Base-by-base conservation (phyloP, 2,888 invertebrate species). In the Pristionchus arcanus region DNA sequence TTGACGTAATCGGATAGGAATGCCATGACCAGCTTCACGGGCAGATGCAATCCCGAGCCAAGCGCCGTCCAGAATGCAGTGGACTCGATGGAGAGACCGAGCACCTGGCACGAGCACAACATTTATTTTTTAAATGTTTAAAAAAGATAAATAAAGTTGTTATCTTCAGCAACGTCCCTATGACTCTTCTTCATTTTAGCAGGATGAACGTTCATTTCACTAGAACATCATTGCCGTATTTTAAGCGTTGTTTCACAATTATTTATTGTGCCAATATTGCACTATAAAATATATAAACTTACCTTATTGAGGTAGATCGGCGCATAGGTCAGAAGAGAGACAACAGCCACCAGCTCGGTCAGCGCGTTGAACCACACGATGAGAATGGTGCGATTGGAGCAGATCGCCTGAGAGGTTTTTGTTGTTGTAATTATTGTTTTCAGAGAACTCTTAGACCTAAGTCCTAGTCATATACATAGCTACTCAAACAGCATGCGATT, bases 351-450 rank as follows among this genome's bases (percentile, higher is more conserved):
- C 49, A 93, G 68, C 86, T 93, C 93, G 16, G 92, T 91, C 84
- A 93, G 91, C 9, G 93, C 93, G 86, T 92, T 92, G 53, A 93
- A 90, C 93, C 93, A 93, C 0, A 93, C 92, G 25, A 91, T 90
- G 0, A 92, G 83, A 15, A 94, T 90, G 0, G 91, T 90, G 9
- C 90, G 91, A 87, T 91, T 91, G n/a, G 90, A 91, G 89, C 91
- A 90, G 31, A 94, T 92, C 55, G 90, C 90, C 93, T 93, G 90
- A 34, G 66, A 28, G 11, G 66, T n/a, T 66, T 5, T 11, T 28
- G 66, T 28, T 13, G 28, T 66, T 66, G 66, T 59, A 19, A 1
- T 59, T 21, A 19, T 59, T 4, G 21, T 21, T 19, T 1, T 21
- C 59, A 1, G 16, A 4, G 15, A 19, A 49, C 4, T 3, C 42